Conservation (phyloP, 2,888 invertebrate species). For the Calameuta filiformis region DNA sequence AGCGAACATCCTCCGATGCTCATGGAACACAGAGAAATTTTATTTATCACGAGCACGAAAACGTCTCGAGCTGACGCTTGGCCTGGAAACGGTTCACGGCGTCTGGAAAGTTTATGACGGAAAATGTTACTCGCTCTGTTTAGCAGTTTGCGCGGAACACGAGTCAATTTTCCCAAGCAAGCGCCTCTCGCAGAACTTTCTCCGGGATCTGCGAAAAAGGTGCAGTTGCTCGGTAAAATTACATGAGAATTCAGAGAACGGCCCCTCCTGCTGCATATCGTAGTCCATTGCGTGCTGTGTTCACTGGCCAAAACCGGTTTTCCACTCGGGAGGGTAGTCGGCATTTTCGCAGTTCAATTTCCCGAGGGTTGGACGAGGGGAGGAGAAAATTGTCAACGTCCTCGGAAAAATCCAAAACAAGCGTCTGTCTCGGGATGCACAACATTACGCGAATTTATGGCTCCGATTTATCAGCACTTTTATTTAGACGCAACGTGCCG, state of each 20-base stretch:
- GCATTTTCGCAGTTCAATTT: not conserved
- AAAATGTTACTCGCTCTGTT: not conserved
- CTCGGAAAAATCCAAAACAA: not conserved
- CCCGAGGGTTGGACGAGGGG: not conserved
- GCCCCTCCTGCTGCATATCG: not conserved
- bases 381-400: not conserved
- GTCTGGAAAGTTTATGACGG: not conserved
- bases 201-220: not conserved
- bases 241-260: not conserved
- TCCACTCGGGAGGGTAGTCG: not conserved
- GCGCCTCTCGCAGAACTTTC: not conserved
- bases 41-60: not conserved
- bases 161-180: not conserved
- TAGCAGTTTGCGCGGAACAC: not conserved
- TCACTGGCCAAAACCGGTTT: not conserved
- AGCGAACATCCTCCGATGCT: not conserved
- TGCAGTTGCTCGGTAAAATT: not conserved
- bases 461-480: not conserved
- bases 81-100: not conserved
- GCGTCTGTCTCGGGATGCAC: not conserved
- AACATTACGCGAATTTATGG: not conserved
- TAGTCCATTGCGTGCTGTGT: not conserved
- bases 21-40: not conserved
- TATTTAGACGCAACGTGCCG: not conserved
- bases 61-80: not conserved